Evolutionary conservation across 1,140 invertebrate species (phyloP), one percentile per base, ranked within the genome.

Genomic region (Drosophila kepulauana): DNA sequence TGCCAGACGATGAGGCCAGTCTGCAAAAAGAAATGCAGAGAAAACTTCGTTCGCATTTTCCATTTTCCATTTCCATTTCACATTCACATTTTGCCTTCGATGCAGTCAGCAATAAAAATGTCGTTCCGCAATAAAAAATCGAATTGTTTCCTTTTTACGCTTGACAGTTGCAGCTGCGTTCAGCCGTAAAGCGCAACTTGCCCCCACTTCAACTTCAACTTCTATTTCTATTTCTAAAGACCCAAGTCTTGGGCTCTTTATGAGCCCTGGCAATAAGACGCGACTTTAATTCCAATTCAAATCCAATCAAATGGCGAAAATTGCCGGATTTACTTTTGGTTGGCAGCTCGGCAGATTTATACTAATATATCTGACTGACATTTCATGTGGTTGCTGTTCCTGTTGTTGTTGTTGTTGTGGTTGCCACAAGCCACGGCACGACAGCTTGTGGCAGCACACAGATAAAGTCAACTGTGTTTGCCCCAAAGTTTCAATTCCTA

Each of bases 41-140:
- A 33, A 30, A 10, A 13, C 33, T 25, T 25, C 59, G 4, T 8
- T 30, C 25, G n/a, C 48, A 51, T 15, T 35, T 28, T 54, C 16
- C 63, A 5, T 25, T 25, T 25, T 25, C 20, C 20, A 57, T 20
- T 67, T 30, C 20, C 38, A 57, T 56, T 25, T 7, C 41, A 7
- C 59, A 7, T 7, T 35, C 28, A 10, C 41, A 54, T n/a, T 38
- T 30, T 49, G 15, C 64, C 5, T 46, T 45, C 28, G 15, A 30
- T 51, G 54, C 59, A 80, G 65, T 52, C 33, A 58, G 65, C 80
- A 75, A 82, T 82, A 82, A 82, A 82, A 79, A 79, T 79, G 80
- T 82, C 77, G 65, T 80, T 72, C 28, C 45, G 73, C 77, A 69
- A 73, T 79, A 59, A 72, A 79, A 43, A 84, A 73, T 77, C 73